Evolutionary conservation across 2,113 vertebrate species (phyloP).

Genomic region (Nansenia antarctica): DNA sequence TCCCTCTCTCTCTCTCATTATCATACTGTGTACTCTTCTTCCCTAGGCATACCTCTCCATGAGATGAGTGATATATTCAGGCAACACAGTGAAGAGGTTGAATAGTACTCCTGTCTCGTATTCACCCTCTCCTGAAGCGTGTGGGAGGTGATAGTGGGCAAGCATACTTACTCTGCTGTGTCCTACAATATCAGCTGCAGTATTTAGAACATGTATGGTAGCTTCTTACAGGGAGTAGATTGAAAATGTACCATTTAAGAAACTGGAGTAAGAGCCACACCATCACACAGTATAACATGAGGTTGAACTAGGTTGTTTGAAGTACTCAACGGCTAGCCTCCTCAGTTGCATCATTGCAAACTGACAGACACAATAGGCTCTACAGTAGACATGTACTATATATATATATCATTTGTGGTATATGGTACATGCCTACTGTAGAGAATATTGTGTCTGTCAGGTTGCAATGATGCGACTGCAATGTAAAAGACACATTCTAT

Average conservation of each 20-base stretch:
- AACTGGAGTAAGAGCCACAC: not conserved
- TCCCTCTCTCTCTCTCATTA: not conserved
- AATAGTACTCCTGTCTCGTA: slow-evolving; percentile 57
- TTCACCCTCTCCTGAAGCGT: slow-evolving; percentile 57
- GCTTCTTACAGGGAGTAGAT: slow-evolving; percentile 47
- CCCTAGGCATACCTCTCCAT: slow-evolving; percentile 3
- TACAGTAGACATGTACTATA: too few relatives aligned
- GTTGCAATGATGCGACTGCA: too few relatives aligned
- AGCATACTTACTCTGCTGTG: slow-evolving; percentile 54
- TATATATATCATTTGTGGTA: too few relatives aligned
- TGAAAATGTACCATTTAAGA: slow-evolving; percentile 26
- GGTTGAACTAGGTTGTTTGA: too few relatives aligned
- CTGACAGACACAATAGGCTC: not conserved
- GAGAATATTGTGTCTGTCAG: too few relatives aligned
- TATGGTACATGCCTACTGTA: too few relatives aligned
- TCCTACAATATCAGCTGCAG: slow-evolving; percentile 58
- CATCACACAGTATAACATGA: too few relatives aligned
- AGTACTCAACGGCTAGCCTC: too few relatives aligned
- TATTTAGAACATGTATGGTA: slow-evolving; percentile 6
- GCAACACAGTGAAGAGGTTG: slow-evolving; percentile 40
- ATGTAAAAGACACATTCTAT: too few relatives aligned
- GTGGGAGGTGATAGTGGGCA: slow-evolving; percentile 70
- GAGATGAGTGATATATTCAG: slow-evolving; percentile 44
- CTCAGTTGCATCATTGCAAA: not conserved
- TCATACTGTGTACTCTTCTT: not conserved